These are phyloP conservation scores for Pimpla rufipes DNA, from an alignment of 2,888 invertebrate species.

Conservation along the genomic window DNA sequence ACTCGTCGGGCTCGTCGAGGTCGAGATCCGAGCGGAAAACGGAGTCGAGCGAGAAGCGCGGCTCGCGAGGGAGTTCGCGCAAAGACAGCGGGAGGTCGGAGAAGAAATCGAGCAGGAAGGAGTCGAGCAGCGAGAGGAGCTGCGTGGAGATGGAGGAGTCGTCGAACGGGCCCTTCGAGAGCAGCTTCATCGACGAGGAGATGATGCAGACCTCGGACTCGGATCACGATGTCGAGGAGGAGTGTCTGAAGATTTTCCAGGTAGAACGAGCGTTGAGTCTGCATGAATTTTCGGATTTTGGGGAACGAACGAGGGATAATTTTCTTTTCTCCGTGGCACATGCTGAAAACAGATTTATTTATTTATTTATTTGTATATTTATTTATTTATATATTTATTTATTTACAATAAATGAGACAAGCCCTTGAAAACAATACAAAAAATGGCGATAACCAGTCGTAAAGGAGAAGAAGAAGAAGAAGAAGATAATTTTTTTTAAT, in stretches of 20 bases:
- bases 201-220: conserved; percentile 86
- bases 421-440: no score
- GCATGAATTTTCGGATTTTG: no score
- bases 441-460: no score
- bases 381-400: no score
- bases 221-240: conserved; percentile 91
- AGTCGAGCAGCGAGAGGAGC: conserved; percentile 75
- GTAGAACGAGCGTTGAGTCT: conserved; percentile 86
- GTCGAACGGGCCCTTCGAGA: conserved; percentile 72
- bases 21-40: conserved; percentile 72
- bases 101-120: conserved; percentile 73
- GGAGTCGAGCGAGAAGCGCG: conserved; percentile 69
- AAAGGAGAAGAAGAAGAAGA: no score
- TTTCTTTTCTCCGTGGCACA: no score
- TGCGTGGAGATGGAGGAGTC: conserved; percentile 73
- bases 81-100: conserved; percentile 77
- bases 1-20: conserved; percentile 77
- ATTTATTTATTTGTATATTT: no score
- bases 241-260: conserved; percentile 95
- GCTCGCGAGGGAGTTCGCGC: conserved; percentile 76
- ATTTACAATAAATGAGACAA: no score
- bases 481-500: no score
- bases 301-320: no score
- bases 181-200: conserved; percentile 77
- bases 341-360: no score